phyloP scores from a whole-genome alignment of 2,888 invertebrate species.

The Epirrhoe alternata region DNA sequence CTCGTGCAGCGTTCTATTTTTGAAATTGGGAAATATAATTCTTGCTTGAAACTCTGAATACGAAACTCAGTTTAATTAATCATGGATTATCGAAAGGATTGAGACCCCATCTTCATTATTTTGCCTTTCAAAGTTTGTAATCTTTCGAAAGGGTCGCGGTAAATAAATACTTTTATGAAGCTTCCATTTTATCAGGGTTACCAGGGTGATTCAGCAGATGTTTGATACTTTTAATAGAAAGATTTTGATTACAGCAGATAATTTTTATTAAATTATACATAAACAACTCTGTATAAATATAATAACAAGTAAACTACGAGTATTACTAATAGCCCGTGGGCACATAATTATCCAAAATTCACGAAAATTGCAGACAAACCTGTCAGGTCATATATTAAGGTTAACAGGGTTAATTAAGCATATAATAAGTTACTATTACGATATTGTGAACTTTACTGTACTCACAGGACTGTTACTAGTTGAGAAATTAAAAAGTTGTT shows the following conservation, averaged over 20 bases:
- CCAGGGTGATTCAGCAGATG: background rate
- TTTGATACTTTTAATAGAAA: background rate
- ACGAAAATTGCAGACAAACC: too few species aligned
- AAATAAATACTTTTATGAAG: background rate
- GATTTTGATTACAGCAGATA: background rate
- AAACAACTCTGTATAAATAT: too few species aligned
- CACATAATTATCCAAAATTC: too few species aligned
- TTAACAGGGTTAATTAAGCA: too few species aligned
- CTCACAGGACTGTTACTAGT: too few species aligned
- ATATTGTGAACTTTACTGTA: too few species aligned
- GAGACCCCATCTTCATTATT: slow-evolving; percentile 9
- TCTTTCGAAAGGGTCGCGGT: slow-evolving; percentile 12
- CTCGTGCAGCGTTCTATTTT: background rate
- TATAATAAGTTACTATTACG: too few species aligned
- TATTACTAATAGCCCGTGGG: too few species aligned
- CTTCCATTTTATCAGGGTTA: background rate
- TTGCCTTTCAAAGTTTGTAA: slow-evolving; percentile 12
- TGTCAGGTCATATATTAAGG: too few species aligned
- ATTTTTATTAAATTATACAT: background rate
- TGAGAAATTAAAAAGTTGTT: too few species aligned
- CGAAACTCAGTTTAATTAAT: slow-evolving; percentile 18
- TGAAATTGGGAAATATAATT: slow-evolving; percentile 5
- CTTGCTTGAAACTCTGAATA: slow-evolving; percentile 32
- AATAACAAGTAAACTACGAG: too few species aligned
- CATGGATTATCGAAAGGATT: slow-evolving; percentile 23